Conservation (phyloP, 1,140 invertebrate genomes). For the Aporrectodea caliginosa region DNA sequence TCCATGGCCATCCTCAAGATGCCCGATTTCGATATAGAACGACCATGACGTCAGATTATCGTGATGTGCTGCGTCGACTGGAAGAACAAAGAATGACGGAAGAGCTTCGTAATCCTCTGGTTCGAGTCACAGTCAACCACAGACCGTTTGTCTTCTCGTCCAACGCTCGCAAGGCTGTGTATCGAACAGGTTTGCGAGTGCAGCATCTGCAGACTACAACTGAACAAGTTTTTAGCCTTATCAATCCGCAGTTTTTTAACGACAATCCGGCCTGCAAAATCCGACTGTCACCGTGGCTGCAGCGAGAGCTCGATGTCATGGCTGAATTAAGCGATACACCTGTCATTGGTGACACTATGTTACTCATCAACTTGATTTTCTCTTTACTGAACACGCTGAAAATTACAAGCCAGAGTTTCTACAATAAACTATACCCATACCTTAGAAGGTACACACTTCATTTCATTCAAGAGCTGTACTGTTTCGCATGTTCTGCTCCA, state of each 20-base stretch:
- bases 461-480: constrained; percentile 66
- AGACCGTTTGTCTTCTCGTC: not conserved
- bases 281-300: constrained; percentile 80
- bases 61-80: not conserved
- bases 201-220: not conserved
- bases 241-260: constrained; percentile 68
- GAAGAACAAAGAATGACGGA: not conserved
- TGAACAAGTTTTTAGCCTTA: constrained; percentile 58
- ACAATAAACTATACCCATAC: constrained; percentile 56
- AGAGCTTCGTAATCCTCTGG: not conserved
- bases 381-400: constrained; percentile 65
- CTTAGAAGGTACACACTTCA: constrained; percentile 59
- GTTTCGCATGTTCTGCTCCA: not conserved
- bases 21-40: constrained; percentile 36
- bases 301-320: constrained; percentile 75
- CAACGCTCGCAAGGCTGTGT: not conserved
- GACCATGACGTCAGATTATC: not conserved
- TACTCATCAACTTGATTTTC: constrained; percentile 67
- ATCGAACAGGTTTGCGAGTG: not conserved
- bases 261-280: constrained; percentile 73
- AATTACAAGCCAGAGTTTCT: constrained; percentile 72
- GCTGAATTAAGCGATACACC: constrained; percentile 56
- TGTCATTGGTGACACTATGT: constrained; percentile 64
- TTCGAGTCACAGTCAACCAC: not conserved
- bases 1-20: constrained; percentile 6